Percentiles rank a stretch among this genome's conserved stretches.
phyloP scores from a whole-genome alignment of 2,113 vertebrate species.

The Donacobius atricapilla region DNA sequence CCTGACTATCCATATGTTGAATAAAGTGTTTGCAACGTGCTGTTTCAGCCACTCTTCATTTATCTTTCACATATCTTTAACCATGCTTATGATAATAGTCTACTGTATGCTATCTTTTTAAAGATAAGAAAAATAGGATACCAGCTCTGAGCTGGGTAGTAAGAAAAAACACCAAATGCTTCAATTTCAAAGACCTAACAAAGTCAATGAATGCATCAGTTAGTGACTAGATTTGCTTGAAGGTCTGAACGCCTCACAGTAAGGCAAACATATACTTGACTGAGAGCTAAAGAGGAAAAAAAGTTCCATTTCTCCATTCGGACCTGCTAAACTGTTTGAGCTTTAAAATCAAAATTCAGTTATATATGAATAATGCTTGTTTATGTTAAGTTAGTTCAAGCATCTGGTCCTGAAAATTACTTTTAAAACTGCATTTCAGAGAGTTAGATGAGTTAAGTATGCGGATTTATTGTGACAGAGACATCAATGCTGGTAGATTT shows the following conservation, averaged over 20 bases:
- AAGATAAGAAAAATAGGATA: neutral
- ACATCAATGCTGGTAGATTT: neutral
- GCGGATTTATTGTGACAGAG: neutral
- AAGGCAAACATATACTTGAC: neutral
- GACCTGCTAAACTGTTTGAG: neutral
- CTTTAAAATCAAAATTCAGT: slow-evolving; percentile 1
- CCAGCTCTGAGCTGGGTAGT: neutral
- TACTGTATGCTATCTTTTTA: neutral
- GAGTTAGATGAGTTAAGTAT: neutral
- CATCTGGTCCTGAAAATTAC: neutral
- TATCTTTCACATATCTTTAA: neutral
- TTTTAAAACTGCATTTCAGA: neutral
- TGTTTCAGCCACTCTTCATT: neutral
- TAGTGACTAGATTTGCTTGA: neutral
- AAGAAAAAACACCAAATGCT: neutral
- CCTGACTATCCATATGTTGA: neutral
- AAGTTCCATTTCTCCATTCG: neutral
- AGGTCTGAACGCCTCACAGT: neutral
- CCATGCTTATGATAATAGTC: neutral
- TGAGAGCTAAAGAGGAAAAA: neutral
- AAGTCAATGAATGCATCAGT: neutral
- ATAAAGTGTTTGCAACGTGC: neutral
- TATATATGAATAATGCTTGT: neutral
- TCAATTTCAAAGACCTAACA: neutral
- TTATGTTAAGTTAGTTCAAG: neutral